Conservation (phyloP, 2,113 vertebrate genomes). For the Xiphophorus hellerii region DNA sequence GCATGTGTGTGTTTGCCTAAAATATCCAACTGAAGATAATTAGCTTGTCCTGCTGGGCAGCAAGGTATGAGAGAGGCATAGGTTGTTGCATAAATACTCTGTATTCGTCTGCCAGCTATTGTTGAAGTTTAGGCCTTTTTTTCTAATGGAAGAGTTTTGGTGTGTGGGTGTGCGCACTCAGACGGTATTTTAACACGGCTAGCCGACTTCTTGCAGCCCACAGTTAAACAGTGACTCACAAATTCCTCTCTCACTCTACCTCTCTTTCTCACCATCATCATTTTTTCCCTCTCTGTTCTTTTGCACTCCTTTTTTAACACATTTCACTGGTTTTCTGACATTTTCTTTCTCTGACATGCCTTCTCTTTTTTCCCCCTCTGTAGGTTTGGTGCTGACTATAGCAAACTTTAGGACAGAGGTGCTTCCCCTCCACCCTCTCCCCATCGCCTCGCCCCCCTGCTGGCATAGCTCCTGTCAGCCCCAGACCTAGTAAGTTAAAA, state of each 20-base stretch:
- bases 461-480: conserved; percentile 13
- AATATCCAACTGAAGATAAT: conserved; percentile 65
- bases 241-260: conserved; percentile 73
- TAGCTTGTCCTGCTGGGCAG: conserved; percentile 63
- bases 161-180: conserved; percentile 39
- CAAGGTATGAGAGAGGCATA: conserved; percentile 33
- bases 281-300: conserved; percentile 23
- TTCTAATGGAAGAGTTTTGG: conserved; percentile 31
- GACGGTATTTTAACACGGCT: conserved; percentile 74
- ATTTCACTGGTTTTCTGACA: conserved; percentile 19
- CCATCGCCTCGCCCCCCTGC: conserved; percentile 30
- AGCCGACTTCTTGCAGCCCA: conserved; percentile 76
- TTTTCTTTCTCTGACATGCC: conserved; percentile 28
- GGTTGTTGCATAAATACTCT: conserved; percentile 44
- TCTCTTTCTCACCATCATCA: conserved; percentile 41
- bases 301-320: conserved; percentile 22
- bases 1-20: conserved; percentile 46
- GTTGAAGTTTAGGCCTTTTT: conserved; percentile 6
- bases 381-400: conserved; percentile 62
- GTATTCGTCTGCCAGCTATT: conserved; percentile 39
- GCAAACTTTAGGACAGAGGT: conserved; percentile 61
- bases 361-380: conserved; percentile 26
- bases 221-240: conserved; percentile 85
- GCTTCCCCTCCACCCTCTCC: conserved; percentile 19
- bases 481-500: conserved; percentile 50